Evolutionary conservation across 2,797 vertebrate genomes (phyloP), one percentile per base, ranked within the genome.

Genomic region (Acanthopagrus latus): DNA sequence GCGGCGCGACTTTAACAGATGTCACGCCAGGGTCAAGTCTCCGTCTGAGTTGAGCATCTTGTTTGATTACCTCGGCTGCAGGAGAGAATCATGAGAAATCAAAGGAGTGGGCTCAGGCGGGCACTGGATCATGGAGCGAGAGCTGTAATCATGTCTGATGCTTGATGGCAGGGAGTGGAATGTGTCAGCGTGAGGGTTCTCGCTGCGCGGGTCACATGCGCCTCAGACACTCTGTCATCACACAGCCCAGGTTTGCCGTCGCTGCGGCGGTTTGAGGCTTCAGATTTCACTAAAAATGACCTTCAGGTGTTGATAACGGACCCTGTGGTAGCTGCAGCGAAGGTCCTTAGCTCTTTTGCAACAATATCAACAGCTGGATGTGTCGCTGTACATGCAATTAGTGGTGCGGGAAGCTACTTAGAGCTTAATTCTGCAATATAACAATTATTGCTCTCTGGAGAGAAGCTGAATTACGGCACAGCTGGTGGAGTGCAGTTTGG

Each of bases 131-230:
- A 84, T 41, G 65, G 68, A 85, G 76, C 50, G 3, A 70, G 74
- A 52, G 83, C 78, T 85, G 81, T 87, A 89, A 88, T 89, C 85
- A 84, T 59, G 83, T 83, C 80, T 86, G 86, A 90, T 83, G 80
- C 77, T 73, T 78, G 86, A 84, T 68, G 63, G 81, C n/a, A 21
- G 71, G 65, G 82, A 80, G 71, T 25, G 68, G 69, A 71, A 71
- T 71, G 82, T 74, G 63, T 89, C 81, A 27, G 58, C 18, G 51
- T 44, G 64, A 83, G 62, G 41, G 81, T 71, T 79, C 69, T 84
- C 76, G 54, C 70, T n/a, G 47, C 1, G 21, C 54, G 68, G 80
- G 57, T 84, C 80, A 78, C 82, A 80, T 76, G 81, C 73, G 74
- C 78, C 75, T 73, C 68, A 51, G 56, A 64, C 33, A 55, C 65